phyloP scores from a whole-genome alignment of 1,140 invertebrate species.

The Drosophila pallidifrons region DNA sequence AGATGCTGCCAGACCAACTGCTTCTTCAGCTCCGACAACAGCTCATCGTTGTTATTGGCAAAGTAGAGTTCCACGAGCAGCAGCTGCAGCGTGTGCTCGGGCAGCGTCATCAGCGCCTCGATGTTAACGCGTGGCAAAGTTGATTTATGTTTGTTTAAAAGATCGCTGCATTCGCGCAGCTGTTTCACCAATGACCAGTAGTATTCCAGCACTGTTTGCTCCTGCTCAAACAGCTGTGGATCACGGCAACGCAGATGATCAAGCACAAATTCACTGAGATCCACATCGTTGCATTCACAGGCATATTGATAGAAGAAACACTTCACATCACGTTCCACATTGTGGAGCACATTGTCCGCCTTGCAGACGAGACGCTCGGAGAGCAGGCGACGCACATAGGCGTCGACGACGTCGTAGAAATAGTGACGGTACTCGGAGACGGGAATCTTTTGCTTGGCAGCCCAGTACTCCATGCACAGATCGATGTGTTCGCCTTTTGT shows the following conservation, averaged over 20 bases:
- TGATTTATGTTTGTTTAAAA: slow-evolving; percentile 48
- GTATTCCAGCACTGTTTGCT: slow-evolving; percentile 64
- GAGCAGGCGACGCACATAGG: slow-evolving; percentile 77
- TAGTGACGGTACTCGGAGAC: slow-evolving; percentile 67
- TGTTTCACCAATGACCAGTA: slow-evolving; percentile 76
- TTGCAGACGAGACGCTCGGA: slow-evolving; percentile 80
- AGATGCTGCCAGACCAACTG: slow-evolving; percentile 74
- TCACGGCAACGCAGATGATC: slow-evolving; percentile 73
- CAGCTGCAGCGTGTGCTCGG: slow-evolving; percentile 48
- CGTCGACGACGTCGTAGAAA: slow-evolving; percentile 80
- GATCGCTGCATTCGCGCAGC: slow-evolving; percentile 51
- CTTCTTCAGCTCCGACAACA: slow-evolving; percentile 67
- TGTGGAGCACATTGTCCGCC: slow-evolving; percentile 76
- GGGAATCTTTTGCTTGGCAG: slow-evolving; percentile 68
- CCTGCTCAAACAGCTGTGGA: slow-evolving; percentile 61
- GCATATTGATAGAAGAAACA: slow-evolving; percentile 81
- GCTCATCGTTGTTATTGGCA: slow-evolving; percentile 55
- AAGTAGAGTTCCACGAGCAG: slow-evolving; percentile 76
- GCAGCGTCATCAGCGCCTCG: slow-evolving; percentile 66
- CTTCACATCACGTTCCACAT: slow-evolving; percentile 76
- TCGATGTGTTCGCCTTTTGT: slow-evolving; percentile 83
- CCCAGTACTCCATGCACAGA: slow-evolving; percentile 75
- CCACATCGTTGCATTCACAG: slow-evolving; percentile 68
- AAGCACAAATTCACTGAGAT: slow-evolving; percentile 70
- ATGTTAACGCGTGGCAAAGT: slow-evolving; percentile 69